Evolutionary conservation across 1,140 invertebrate species (phyloP), one percentile per base, ranked within the genome.

Genomic region (Drosophila bipectinata): DNA sequence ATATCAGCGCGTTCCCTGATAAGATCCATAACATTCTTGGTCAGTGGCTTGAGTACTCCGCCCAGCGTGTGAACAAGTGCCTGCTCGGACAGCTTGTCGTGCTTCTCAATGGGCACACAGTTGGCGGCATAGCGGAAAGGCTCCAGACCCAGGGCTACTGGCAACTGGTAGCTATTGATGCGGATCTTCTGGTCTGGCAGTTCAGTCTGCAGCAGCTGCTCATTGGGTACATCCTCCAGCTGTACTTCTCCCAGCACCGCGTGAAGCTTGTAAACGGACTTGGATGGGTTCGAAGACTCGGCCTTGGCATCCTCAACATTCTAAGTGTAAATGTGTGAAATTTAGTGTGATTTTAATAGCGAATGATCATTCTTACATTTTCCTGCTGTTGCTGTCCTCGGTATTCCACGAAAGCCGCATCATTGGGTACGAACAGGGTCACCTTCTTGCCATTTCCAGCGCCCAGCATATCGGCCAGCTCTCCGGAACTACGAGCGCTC

Each of bases 61-160:
- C 94, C 94, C 6, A 96, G 93, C 0, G 96, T 91, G 80, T 96
- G 95, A 1, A 96, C 93, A 4, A 96, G 93, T 21, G 95, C 95
- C 82, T 96, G 95, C 34, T 93, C 93, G 0, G 95, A 94, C 2
- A 93, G 82, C 59, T 92, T 92, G 69, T 93, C 92, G 37, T 90
- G 79, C 72, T 92, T 93, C 37, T 77, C 88, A 21, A 93, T 90
- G 61, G 92, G 92, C 34, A 93, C 92, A 80, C 94, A 94, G 72
- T 94, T 94, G 14, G 93, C 93, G 10, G 94, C 94, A 48, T 77
- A 92, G 6, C 84, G 87, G 53, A 74, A 92, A 5, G 79, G 78
- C 12, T 90, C 90, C 15, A 62, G 34, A 0, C 80, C 92, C 74
- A 84, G 92, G 57, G 73, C 91, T 79, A 76, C 80, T 56, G 71